Base-by-base conservation (phyloP, 2,888 invertebrate genomes). In the Argyresthia goedartella region DNA sequence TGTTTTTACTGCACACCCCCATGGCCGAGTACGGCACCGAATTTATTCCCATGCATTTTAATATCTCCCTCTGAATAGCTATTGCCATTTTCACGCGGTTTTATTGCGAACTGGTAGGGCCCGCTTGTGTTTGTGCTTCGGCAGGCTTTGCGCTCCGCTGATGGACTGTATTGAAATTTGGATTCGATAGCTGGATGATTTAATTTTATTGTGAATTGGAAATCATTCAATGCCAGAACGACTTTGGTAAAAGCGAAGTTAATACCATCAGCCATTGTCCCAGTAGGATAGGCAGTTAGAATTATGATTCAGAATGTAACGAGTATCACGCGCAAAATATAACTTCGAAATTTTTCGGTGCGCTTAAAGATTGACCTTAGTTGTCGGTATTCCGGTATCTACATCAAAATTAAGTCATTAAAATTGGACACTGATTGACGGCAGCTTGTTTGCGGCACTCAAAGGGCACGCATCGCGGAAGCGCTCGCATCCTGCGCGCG, bases 11-110 rank as follows among this genome's bases (percentile, higher is more conserved):
- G 85, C 82, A 86, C 82, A 86, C 86, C 85, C 81, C 76, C 75
- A 78, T 75, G 84, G 74, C 79, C 87, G 88, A 88, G 88, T 88
- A 88, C 87, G 87, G 86, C 85, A 87, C 87, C 85, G 85, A 88
- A 87, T 84, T 85, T 86, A 86, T 86, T 85, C 81, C 82, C 85
- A 86, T 85, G 85, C 85, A 86, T 86, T 86, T 86, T 86, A 86
- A 86, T 86, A 86, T 86, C 86, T 80, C 84, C 85, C 85, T 80
- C 79, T 80, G 84, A 85, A 82, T 79, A 80, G 81, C 82, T 84
- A 79, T 82, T 81, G 85, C 81, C 81, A 78, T 84, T 85, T 86
- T 82, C 82, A 75, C 81, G 81, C 81, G 78, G 81, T 81, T 84
- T 82, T 81, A 80, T 84, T 81, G 76, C 75, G 65, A 71, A 65